Evolutionary conservation across 2,797 vertebrate species (phyloP).

Genomic region (Sebastolobus alascanus): DNA sequence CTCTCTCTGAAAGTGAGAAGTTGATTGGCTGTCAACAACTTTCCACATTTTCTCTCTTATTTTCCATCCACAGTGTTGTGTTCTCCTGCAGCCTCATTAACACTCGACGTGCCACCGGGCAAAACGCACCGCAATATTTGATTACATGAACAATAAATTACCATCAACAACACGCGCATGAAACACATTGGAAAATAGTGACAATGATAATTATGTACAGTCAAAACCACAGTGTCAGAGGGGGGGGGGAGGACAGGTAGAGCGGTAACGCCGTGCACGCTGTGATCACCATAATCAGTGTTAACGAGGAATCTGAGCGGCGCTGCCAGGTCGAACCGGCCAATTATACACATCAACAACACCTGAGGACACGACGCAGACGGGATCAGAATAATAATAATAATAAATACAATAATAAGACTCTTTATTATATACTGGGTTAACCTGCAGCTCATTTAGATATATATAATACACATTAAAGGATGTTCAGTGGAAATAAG

Average conservation of each 20-base stretch:
- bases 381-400: conserved; percentile 2
- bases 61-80: conserved; percentile 51
- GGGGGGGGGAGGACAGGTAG: conserved; percentile 58
- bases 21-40: conserved; percentile 88
- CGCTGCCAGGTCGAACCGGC: conserved; percentile 33
- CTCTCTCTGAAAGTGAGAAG: conserved; percentile 75
- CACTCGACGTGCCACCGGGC: conserved; percentile 81
- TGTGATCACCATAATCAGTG: conserved; percentile 26
- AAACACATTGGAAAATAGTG: conserved; percentile 76
- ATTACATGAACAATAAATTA: conserved; percentile 88
- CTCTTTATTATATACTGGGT: neutral
- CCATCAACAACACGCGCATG: conserved; percentile 82
- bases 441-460: conserved; percentile 5
- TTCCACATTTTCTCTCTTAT: conserved; percentile 65
- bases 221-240: conserved; percentile 75
- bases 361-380: conserved; percentile 52
- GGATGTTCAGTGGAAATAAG: neutral
- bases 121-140: conserved; percentile 84
- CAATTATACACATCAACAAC: conserved; percentile 70
- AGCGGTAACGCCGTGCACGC: conserved; percentile 32
- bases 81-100: conserved; percentile 84
- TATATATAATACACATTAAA: neutral
- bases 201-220: conserved; percentile 81
- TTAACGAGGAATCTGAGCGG: conserved; percentile 36
- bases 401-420: neutral